Evolutionary conservation across 2,113 vertebrate genomes (phyloP).

Genomic region (Rafetus swinhoei): DNA sequence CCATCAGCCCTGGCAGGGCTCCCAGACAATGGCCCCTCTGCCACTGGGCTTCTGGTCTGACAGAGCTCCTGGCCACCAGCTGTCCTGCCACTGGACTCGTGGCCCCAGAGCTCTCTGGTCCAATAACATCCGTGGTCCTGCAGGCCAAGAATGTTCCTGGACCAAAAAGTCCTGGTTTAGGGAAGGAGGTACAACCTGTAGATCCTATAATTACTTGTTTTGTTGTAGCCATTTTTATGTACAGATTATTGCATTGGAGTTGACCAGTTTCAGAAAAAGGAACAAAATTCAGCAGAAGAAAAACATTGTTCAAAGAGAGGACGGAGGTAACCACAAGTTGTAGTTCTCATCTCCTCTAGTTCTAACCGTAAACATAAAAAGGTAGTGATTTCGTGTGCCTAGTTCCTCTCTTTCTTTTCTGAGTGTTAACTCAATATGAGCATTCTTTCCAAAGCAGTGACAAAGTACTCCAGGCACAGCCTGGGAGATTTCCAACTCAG

Average conservation of each 20-base stretch:
- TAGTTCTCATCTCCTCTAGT: not conserved
- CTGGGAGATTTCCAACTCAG: not conserved
- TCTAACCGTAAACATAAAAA: not conserved
- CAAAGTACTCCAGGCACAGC: not conserved
- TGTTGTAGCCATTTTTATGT: not conserved
- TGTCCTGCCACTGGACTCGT: no score
- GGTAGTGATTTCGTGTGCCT: not conserved
- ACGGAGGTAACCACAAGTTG: not conserved
- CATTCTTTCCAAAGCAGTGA: not conserved
- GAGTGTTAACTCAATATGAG: not conserved
- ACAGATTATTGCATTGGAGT: not conserved
- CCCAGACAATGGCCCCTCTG: no score
- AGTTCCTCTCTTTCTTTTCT: not conserved
- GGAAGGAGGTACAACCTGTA: no score
- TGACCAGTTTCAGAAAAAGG: not conserved
- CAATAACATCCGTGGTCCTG: no score
- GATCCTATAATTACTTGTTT: not conserved
- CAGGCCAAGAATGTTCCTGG: no score
- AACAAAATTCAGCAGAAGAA: not conserved
- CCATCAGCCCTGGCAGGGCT: no score
- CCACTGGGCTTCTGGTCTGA: no score
- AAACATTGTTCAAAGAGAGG: accelerated
- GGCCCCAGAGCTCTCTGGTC: no score
- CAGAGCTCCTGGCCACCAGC: no score
- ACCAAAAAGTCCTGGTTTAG: no score